Evolutionary conservation across 2,797 vertebrate species (phyloP).

Genomic region (Nyctalus aviator): DNA sequence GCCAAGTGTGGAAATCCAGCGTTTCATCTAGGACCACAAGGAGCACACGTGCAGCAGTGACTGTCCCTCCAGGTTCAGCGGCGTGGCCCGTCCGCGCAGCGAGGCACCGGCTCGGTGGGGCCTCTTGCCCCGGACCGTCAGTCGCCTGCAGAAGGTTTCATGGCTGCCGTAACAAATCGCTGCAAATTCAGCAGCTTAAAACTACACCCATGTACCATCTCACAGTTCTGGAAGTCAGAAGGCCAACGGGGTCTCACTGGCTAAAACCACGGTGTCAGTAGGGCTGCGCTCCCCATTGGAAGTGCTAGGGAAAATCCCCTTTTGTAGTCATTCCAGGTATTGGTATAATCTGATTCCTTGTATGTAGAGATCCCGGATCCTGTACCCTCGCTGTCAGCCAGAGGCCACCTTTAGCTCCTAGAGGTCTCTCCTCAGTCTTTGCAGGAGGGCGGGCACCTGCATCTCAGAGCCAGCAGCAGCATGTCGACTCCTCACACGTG

Average conservation of each 20-base stretch:
- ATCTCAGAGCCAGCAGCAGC: background rate
- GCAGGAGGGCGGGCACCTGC: background rate
- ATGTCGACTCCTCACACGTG: background rate
- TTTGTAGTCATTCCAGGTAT: background rate
- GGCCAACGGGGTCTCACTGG: background rate
- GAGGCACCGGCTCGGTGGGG: background rate
- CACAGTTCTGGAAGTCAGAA: background rate
- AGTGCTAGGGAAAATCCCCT: background rate
- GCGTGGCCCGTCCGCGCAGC: background rate
- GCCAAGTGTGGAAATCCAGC: conserved; percentile 46
- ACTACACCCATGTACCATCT: too few species aligned
- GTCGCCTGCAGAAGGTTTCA: background rate
- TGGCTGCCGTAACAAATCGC: background rate
- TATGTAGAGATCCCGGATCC: background rate
- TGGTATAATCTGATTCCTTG: background rate
- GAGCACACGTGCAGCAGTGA: background rate
- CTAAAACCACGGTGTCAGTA: background rate
- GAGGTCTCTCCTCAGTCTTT: background rate
- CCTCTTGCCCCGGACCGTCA: background rate
- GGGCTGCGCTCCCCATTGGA: background rate
- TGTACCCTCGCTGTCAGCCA: background rate
- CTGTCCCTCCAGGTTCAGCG: background rate
- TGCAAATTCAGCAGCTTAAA: background rate
- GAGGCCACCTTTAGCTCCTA: background rate
- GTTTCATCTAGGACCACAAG: background rate